Percentiles rank a stretch among this genome's conserved stretches.
These are phyloP conservation scores for Cydia amplana DNA, from an alignment of 1,140 invertebrate species.

Conservation along the genomic window DNA sequence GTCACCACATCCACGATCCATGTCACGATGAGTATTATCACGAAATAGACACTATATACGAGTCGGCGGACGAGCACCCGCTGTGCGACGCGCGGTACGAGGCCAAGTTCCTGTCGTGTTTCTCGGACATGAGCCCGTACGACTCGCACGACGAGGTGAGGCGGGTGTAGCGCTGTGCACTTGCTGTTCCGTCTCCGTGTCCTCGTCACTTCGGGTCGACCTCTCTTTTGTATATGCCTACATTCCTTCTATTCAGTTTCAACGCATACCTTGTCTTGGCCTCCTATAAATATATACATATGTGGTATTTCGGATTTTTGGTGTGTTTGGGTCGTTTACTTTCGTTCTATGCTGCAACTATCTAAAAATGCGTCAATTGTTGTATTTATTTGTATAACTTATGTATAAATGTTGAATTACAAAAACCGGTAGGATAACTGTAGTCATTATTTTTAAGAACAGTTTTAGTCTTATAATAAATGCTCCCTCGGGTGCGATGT, in stretches of 20 bases:
- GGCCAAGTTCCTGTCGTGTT: slow-evolving; percentile 55
- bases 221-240: background rate
- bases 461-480: too few species aligned
- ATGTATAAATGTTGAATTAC: too few species aligned
- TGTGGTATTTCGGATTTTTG: background rate
- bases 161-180: background rate
- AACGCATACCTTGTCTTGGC: background rate
- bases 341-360: background rate
- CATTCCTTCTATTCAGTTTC: too few species aligned
- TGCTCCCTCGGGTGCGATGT: too few species aligned
- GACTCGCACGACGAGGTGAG: slow-evolving; percentile 64
- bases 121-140: slow-evolving; percentile 48
- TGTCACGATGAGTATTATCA: slow-evolving; percentile 59
- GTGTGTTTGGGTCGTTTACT: background rate
- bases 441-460: too few species aligned
- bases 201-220: background rate
- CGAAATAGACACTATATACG: slow-evolving; percentile 67
- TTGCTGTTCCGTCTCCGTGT: slow-evolving; percentile 3
- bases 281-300: slow-evolving; percentile 13
- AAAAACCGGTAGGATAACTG: too few species aligned
- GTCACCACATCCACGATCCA: slow-evolving; percentile 36
- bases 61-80: slow-evolving; percentile 52
- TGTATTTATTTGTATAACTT: too few species aligned
- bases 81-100: slow-evolving; percentile 57
- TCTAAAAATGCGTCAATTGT: background rate